Evolutionary conservation across 1,140 invertebrate species (phyloP), one percentile per base, ranked within the genome.

Genomic region (Ostrea edulis): DNA sequence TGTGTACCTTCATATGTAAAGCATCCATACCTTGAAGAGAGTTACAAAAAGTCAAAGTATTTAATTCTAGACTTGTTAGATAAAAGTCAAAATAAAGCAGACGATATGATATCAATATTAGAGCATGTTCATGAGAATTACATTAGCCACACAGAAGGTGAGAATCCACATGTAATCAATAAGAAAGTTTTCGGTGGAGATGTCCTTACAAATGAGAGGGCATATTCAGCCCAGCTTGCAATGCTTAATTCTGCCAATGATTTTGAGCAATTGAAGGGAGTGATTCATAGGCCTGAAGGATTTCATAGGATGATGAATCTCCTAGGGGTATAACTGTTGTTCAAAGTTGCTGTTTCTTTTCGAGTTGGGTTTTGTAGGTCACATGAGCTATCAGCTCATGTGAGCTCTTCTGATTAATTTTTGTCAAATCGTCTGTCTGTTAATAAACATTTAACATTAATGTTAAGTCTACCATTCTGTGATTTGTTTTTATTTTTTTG

Each of bases 221-320:
- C 90, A 14, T 91, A 90, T 20, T 86, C 86, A 84, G 89, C 90
- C 12, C 90, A 91, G 54, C 14, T 86, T 8, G 89, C 89, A 3
- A 89, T 91, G 87, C 52, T 71, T 51, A 90, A 90, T 89, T 62
- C 81, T 52, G 14, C 52, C 12, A 89, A 87, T 20, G 86, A 89
- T 58, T 86, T 25, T 87, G 88, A 90, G 14, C 84, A 81, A 53
- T 82, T 91, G 14, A 25, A 12, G 53, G 87, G 90, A 35, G 53
- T 90, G 20, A 86, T 90, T 44, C 90, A 91, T 62, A 53, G 89
- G 0, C 89, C 90, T 65, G 89, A 91, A 54, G 89, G 90, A 14
- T 62, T 91, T 20, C 90, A 90, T 51, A 65, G 90, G 55, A 87
- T 91, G 77, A 91, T 91, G 89, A 91, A 91, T 68, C 25, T 85